phyloP scores from a whole-genome alignment of 2,797 vertebrate genomes.

The Chrysocyon brachyurus region DNA sequence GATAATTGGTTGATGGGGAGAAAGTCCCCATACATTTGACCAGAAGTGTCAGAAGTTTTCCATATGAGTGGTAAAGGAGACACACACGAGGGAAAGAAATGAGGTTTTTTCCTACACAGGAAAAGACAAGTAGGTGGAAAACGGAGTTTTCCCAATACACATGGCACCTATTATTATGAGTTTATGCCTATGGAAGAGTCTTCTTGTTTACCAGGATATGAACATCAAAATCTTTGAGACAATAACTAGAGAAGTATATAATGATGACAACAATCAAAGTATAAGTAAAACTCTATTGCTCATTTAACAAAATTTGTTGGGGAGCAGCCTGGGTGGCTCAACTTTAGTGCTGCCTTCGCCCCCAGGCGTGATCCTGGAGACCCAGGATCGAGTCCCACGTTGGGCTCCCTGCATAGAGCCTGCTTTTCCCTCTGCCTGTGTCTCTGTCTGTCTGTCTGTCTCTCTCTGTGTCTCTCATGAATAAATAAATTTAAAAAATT shows the following conservation, averaged over 20 bases:
- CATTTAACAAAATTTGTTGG: slow-evolving; percentile 41
- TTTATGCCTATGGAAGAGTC: slow-evolving; percentile 24
- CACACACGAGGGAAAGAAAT: not conserved
- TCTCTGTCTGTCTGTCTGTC: no score
- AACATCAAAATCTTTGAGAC: slow-evolving; percentile 49
- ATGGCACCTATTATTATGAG: slow-evolving; percentile 16
- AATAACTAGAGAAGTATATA: slow-evolving; percentile 37
- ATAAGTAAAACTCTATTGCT: slow-evolving; percentile 26
- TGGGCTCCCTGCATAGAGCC: no score
- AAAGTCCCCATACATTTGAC: not conserved
- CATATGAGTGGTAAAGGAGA: not conserved
- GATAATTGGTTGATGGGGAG: not conserved
- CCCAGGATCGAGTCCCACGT: no score
- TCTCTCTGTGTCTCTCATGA: no score
- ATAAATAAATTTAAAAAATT: no score
- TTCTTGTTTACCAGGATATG: slow-evolving; percentile 21
- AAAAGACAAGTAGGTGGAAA: slow-evolving; percentile 1
- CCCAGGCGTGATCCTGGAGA: no score
- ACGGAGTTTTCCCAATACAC: not conserved
- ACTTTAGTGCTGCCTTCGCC: no score
- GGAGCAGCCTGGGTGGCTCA: no score
- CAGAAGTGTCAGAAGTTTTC: not conserved
- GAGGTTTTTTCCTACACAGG: not conserved
- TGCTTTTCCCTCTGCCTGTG: no score
- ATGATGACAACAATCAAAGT: slow-evolving; percentile 26